phyloP scores from a whole-genome alignment of 2,113 vertebrate species.

The Tor tambroides region DNA sequence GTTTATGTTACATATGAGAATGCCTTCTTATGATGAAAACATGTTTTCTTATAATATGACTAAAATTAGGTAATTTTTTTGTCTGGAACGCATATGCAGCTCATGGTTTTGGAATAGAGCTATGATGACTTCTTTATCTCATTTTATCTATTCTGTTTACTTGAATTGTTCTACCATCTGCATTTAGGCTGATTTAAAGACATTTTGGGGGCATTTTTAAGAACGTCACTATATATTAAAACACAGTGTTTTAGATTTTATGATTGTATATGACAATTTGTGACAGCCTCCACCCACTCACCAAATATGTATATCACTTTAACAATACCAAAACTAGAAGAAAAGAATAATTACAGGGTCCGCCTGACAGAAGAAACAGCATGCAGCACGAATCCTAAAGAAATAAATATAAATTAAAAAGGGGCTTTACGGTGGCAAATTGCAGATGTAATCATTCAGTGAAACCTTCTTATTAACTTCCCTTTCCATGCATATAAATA shows the following conservation, averaged over 20 bases:
- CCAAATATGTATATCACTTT: not conserved
- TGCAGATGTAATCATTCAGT: not conserved
- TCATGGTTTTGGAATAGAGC: not conserved
- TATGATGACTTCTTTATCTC: not conserved
- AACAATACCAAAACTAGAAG: constrained; percentile 4
- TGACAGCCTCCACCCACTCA: not conserved
- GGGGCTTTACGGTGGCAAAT: not conserved
- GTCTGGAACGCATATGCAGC: not conserved
- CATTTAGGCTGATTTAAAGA: not conserved
- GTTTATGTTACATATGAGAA: not conserved
- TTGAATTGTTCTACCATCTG: not conserved
- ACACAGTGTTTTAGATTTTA: not conserved
- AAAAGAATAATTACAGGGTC: not conserved
- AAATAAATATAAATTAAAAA: constrained; percentile 38
- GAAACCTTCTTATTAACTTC: not conserved
- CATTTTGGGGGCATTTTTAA: not conserved
- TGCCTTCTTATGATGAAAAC: not conserved
- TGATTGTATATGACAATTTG: not conserved
- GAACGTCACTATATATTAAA: not conserved
- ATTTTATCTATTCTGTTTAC: not conserved
- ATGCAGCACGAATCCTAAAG: not conserved
- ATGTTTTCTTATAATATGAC: not conserved
- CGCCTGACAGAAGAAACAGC: not conserved
- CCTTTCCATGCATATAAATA: not conserved
- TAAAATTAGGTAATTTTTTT: not conserved